Evolutionary conservation across 2,797 vertebrate genomes (phyloP).

Genomic region (Melanotaenia boesemani): DNA sequence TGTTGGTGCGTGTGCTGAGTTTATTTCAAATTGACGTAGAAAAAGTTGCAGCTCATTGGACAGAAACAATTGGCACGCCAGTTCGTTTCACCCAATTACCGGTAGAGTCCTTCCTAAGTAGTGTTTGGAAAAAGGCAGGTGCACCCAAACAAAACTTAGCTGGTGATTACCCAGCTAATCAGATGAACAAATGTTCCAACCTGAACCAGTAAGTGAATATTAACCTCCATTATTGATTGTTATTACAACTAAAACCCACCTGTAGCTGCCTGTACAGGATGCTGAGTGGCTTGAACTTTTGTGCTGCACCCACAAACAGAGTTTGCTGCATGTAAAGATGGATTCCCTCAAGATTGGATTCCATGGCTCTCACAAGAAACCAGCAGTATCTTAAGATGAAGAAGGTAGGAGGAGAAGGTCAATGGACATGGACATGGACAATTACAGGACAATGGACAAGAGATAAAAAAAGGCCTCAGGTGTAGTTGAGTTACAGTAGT

Average conservation of each 20-base stretch:
- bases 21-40: constrained; percentile 29
- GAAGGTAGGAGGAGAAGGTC: background rate
- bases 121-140: background rate
- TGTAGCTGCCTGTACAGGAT: background rate
- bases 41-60: constrained; percentile 5
- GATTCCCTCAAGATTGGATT: background rate
- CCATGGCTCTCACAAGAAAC: background rate
- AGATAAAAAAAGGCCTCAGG: background rate
- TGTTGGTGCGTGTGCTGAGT: constrained; percentile 65
- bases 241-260: background rate
- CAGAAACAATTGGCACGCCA: background rate
- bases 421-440: no score
- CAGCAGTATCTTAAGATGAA: background rate
- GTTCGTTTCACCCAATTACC: constrained; percentile 8
- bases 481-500: background rate
- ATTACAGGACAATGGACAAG: background rate
- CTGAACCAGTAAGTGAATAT: constrained; percentile 5
- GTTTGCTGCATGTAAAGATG: background rate
- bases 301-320: background rate
- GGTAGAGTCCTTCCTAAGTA: background rate
- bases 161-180: background rate
- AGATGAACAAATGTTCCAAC: background rate
- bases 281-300: background rate
- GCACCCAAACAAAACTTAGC: background rate
- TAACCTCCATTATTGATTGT: background rate